Evolutionary conservation across 2,888 invertebrate genomes (phyloP), one percentile per base, ranked within the genome.

Genomic region (Celastrina argiolus): DNA sequence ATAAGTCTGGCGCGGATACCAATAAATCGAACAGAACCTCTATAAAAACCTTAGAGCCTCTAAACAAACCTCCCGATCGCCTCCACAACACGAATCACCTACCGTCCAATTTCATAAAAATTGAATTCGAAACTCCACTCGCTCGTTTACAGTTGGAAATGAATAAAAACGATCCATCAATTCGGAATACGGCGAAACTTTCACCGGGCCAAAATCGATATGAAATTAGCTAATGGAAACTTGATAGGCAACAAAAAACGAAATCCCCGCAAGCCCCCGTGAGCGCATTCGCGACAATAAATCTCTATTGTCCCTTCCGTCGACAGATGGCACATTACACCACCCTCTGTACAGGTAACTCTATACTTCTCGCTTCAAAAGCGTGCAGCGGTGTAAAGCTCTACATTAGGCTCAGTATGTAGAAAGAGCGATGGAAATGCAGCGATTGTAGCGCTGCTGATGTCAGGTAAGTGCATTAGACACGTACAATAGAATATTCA

Each of bases 151-250:
- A 82, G 80, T 84, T 82, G 74, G 78, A 77, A 79, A 79, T 80
- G 82, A 82, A 87, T 84, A 87, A 86, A 86, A 86, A 83, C 85
- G 83, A 88, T 88, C 87, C 85, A 88, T 89, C 88, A 88, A 84
- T 82, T 82, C 73, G 73, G 78, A 79, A 85, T 83, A 72, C 75
- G 75, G 76, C 73, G 78, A 79, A 84, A 82, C 79, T 84, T 83
- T 79, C 81, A 77, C 83, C 81, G 82, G 79, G 74, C 75, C 76
- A 75, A 78, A 81, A 82, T 82, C 89, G 85, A 89, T 88, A 85
- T 78, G 83, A 84, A 88, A 90, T 90, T 90, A 90, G 88, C 88
- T 89, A 90, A 90, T 89, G 89, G 88, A 89, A 90, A 89, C 86
- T 88, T 89, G 90, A 90, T 89, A 87, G 88, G 84, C 79, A 74